Percentiles rank a stretch among this genome's conserved stretches.
Conservation (phyloP, 2,113 vertebrate species). For the Odocoileus virginianus region DNA sequence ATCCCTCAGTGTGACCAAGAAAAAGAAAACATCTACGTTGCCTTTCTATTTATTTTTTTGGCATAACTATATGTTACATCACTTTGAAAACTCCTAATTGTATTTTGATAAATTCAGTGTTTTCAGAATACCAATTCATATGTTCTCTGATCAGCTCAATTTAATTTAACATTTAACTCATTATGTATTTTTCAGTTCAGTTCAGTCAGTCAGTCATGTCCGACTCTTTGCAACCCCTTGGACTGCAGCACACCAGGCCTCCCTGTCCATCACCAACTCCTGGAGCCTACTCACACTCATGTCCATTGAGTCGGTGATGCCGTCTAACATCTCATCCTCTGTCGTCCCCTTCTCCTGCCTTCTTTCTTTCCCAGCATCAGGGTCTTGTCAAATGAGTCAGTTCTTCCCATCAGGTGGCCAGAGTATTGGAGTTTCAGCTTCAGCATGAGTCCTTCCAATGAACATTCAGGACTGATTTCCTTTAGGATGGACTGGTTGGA, state of each 20-base stretch:
- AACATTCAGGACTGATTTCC: not conserved
- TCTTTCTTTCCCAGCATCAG: not conserved
- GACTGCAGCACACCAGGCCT: not conserved
- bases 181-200: not conserved
- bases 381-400: not conserved
- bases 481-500: not conserved
- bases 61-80: not conserved
- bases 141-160: not conserved
- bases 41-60: not conserved
- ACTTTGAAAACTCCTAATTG: not conserved
- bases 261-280: not conserved
- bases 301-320: not conserved
- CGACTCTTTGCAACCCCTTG: rapidly evolving
- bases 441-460: not conserved
- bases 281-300: not conserved
- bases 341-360: not conserved
- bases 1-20: not conserved
- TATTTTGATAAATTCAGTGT: not conserved
- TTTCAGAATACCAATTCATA: not conserved
- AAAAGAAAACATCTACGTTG: not conserved
- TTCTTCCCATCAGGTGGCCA: not conserved
- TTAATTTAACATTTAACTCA: not conserved
- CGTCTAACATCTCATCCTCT: not conserved
- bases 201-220: not conserved
- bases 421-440: not conserved